Conservation (phyloP, 2,888 invertebrate species). For the Apodemia duryi region DNA sequence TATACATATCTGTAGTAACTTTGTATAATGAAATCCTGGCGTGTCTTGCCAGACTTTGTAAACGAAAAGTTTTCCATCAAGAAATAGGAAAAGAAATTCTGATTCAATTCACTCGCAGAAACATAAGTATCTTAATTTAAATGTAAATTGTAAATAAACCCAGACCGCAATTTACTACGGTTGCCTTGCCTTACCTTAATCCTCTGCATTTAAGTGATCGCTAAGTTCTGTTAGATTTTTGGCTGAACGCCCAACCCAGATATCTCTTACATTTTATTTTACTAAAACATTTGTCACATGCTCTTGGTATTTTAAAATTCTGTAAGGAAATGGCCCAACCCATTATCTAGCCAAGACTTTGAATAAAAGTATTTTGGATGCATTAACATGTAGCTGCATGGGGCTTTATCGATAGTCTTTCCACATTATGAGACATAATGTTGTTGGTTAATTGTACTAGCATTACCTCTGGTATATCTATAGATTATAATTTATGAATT, state of each 20-base stretch:
- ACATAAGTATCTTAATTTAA: constrained; percentile 8
- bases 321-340: constrained; percentile 1
- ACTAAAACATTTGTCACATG: constrained; percentile 16
- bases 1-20: too few species aligned
- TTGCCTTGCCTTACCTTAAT: constrained; percentile 16
- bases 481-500: too few species aligned
- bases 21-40: too few species aligned
- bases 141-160: constrained; percentile 6
- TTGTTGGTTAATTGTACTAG: too few species aligned
- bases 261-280: constrained; percentile 13
- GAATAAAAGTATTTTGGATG: not conserved
- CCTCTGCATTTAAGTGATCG: constrained; percentile 16
- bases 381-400: constrained; percentile 5
- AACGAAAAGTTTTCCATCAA: not conserved
- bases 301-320: constrained; percentile 12
- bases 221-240: constrained; percentile 20
- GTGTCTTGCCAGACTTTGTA: not conserved
- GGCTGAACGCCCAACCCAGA: constrained; percentile 15
- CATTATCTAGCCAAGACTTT: constrained; percentile 10
- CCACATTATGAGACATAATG: not conserved
- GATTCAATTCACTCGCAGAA: constrained; percentile 3
- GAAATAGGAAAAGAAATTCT: not conserved
- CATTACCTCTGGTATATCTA: too few species aligned
- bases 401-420: not conserved
- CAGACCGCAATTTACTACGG: constrained; percentile 7